phyloP scores from a whole-genome alignment of 2,888 invertebrate species.

The Argyresthia goedartella region DNA sequence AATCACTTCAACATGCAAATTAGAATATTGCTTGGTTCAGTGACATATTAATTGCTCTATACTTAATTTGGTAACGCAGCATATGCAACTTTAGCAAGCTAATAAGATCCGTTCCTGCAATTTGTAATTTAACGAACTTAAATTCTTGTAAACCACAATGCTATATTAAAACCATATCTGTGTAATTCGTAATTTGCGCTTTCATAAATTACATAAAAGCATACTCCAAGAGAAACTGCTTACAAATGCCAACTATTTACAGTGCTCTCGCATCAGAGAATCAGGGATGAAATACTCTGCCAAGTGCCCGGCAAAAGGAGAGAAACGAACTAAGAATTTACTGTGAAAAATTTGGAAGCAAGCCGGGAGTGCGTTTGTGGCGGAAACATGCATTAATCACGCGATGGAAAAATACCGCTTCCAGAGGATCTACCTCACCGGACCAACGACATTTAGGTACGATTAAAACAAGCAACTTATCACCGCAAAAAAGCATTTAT shows the following conservation, averaged over 20 bases:
- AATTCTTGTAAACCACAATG: neutral
- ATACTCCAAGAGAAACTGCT: conserved; percentile 9
- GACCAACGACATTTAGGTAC: neutral
- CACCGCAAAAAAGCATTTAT: neutral
- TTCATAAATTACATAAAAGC: neutral
- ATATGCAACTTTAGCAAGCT: no score
- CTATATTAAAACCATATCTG: neutral
- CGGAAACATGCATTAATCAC: conserved; percentile 56
- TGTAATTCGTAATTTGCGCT: neutral
- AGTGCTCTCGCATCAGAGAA: conserved; percentile 56
- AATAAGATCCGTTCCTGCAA: no score
- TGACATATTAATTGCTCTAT: no score
- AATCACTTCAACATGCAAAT: no score
- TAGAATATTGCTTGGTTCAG: no score
- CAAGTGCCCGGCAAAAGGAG: conserved; percentile 65
- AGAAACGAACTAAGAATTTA: conserved; percentile 61
- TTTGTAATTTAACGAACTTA: no score
- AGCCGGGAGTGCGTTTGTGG: conserved; percentile 56
- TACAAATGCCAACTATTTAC: conserved; percentile 44
- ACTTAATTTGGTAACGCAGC: no score
- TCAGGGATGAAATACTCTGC: conserved; percentile 65
- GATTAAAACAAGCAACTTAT: conserved; percentile 8
- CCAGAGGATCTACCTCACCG: no score
- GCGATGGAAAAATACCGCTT: conserved; percentile 43
- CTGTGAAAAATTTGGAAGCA: conserved; percentile 65